Evolutionary conservation across 2,888 invertebrate genomes (phyloP).

Genomic region (Diloba caeruleocephala): DNA sequence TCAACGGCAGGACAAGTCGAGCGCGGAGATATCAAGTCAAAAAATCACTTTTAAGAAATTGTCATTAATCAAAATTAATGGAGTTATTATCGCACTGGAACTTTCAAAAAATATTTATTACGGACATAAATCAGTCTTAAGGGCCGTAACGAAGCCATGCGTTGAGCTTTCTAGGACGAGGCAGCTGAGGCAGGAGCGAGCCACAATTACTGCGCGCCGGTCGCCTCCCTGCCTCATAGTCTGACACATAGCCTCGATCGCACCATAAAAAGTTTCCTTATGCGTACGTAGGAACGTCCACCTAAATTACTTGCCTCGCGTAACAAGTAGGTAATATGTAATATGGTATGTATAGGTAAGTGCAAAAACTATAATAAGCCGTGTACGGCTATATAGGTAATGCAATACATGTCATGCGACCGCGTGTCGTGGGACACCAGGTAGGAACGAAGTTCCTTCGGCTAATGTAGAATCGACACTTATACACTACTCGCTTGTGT

Average conservation of each 20-base stretch:
- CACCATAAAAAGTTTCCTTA: constrained; percentile 47
- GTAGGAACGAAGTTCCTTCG: too few species aligned
- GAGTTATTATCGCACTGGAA: constrained; percentile 88
- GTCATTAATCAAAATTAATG: constrained; percentile 89
- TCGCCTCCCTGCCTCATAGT: constrained; percentile 29
- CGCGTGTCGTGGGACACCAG: too few species aligned
- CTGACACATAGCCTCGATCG: constrained; percentile 42
- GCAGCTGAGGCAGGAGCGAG: constrained; percentile 70
- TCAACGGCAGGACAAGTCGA: constrained; percentile 72
- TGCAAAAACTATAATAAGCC: constrained; percentile 48
- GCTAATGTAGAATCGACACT: too few species aligned
- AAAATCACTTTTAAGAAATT: constrained; percentile 87
- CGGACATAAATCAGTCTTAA: constrained; percentile 86
- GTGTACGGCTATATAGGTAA: constrained; percentile 42
- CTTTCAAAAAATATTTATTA: constrained; percentile 89
- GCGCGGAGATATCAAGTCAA: constrained; percentile 60
- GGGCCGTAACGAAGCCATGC: constrained; percentile 84
- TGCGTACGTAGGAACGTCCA: constrained; percentile 48
- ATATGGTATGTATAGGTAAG: too few species aligned
- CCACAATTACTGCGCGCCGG: constrained; percentile 64
- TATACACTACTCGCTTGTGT: too few species aligned
- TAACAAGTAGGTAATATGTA: constrained; percentile 51
- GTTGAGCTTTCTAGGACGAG: constrained; percentile 85
- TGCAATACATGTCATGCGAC: constrained; percentile 37
- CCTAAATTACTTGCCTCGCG: constrained; percentile 50